Evolutionary conservation across 2,888 invertebrate genomes (phyloP).

Genomic region (Formica aserva): DNA sequence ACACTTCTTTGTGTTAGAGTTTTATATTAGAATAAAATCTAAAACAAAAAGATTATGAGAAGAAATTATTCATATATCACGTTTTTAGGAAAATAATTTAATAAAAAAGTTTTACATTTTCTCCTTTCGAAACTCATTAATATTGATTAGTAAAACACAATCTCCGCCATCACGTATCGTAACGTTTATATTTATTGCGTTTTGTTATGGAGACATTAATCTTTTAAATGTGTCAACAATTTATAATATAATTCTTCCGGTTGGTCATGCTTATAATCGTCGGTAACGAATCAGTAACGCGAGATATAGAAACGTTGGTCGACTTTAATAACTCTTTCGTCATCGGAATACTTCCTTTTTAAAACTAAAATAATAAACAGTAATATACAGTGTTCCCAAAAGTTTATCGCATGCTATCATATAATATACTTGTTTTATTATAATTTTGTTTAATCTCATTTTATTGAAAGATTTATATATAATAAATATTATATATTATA

Average conservation of each 20-base stretch:
- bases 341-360: background rate
- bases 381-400: background rate
- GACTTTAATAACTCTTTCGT: slow-evolving; percentile 4
- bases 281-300: slow-evolving; percentile 12
- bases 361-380: background rate
- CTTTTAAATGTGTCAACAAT: slow-evolving; percentile 28
- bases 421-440: background rate
- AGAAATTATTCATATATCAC: background rate
- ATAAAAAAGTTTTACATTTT: slow-evolving; percentile 7
- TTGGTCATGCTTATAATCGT: background rate
- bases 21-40: background rate
- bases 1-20: background rate
- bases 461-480: background rate
- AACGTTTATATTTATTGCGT: slow-evolving; percentile 19
- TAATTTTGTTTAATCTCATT: background rate
- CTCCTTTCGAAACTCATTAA: background rate
- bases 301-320: background rate
- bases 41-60: background rate
- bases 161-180: background rate
- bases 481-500: no score
- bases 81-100: background rate
- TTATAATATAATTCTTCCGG: slow-evolving; percentile 36
- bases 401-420: background rate
- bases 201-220: slow-evolving; percentile 13
- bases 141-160: background rate